phyloP scores from a whole-genome alignment of 1,140 invertebrate genomes.

The Macrobrachium nipponense region DNA sequence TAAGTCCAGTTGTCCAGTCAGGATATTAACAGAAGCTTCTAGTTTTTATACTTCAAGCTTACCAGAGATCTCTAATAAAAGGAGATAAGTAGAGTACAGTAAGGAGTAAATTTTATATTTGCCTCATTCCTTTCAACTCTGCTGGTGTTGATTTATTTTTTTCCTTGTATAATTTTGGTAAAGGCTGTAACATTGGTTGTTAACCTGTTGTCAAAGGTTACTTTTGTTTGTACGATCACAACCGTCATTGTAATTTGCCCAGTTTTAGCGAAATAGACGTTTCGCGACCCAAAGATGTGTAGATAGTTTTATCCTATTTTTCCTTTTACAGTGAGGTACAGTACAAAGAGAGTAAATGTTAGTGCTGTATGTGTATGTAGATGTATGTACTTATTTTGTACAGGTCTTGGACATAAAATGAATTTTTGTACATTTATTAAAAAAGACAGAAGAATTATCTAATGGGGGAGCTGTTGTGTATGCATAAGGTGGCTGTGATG shows the following conservation, averaged over 20 bases:
- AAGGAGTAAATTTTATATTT: not conserved
- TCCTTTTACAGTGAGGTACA: slow-evolving; percentile 50
- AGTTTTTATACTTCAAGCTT: not conserved
- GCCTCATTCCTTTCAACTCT: not conserved
- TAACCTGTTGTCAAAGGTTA: slow-evolving; percentile 50
- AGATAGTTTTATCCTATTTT: slow-evolving; percentile 26
- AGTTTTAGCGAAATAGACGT: not conserved
- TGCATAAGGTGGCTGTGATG: not conserved
- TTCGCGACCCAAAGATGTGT: slow-evolving; percentile 51
- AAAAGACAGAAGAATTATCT: slow-evolving; percentile 21
- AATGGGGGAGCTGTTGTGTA: not conserved
- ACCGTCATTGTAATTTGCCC: not conserved
- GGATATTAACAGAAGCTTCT: not conserved
- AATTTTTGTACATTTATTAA: slow-evolving; percentile 58
- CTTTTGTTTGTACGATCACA: slow-evolving; percentile 31
- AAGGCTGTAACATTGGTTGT: slow-evolving; percentile 32
- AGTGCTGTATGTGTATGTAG: slow-evolving; percentile 43
- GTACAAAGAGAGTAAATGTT: slow-evolving; percentile 47
- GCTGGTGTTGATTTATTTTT: not conserved
- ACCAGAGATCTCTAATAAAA: not conserved
- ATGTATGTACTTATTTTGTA: slow-evolving; percentile 61
- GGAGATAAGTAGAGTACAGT: not conserved
- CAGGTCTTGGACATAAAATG: slow-evolving; percentile 43
- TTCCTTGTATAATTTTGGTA: not conserved
- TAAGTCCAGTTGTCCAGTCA: not conserved